Evolutionary conservation across 2,113 vertebrate genomes (phyloP), one percentile per base, ranked within the genome.

Genomic region (Lagopus leucura): DNA sequence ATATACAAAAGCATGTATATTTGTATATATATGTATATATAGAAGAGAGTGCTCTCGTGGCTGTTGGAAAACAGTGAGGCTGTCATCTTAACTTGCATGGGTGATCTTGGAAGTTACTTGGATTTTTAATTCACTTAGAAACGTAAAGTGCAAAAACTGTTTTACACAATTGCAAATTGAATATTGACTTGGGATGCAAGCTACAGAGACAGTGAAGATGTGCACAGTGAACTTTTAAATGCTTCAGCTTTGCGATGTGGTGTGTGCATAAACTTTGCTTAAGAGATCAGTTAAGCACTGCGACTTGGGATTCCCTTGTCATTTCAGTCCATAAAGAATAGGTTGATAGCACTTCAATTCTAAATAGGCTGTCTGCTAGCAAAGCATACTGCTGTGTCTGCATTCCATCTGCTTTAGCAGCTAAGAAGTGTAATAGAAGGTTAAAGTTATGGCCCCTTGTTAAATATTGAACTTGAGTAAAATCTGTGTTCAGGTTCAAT

Each of bases 61-160:
- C 19, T 84, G 14, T 32, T 82, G 34, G 22, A 89, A 92, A 72
- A 36, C 61, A 86, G 21, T 0, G 1, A 58, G 48, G 7, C 34
- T 89, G 28, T 82, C 17, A 14, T 63, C n/a, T 71, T 75, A 80
- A 64, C 28, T 64, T 92, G 6, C 58, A 38, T 74, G 67, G 58
- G 20, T 67, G 25, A 71, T 48, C 52, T 43, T 54, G 64, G 55
- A 67, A 15, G 5, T 57, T 82, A 24, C 15, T 91, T 71, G 18
- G 27, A 17, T 64, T 92, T 91, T 91, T 76, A 67, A 70, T 80
- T 89, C 40, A n/a, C 17, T 11, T 64, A n/a, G 57, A 43, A 87
- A 86, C 10, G 16, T 42, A 42, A n/a, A 32, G 28, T 73, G 22
- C 42, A 45, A 43, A 57, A 89, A 10, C 70, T 76, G 18, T 63